Evolutionary conservation across 2,888 invertebrate genomes (phyloP), one percentile per base, ranked within the genome.

Genomic region (Microlaimidae sp.): DNA sequence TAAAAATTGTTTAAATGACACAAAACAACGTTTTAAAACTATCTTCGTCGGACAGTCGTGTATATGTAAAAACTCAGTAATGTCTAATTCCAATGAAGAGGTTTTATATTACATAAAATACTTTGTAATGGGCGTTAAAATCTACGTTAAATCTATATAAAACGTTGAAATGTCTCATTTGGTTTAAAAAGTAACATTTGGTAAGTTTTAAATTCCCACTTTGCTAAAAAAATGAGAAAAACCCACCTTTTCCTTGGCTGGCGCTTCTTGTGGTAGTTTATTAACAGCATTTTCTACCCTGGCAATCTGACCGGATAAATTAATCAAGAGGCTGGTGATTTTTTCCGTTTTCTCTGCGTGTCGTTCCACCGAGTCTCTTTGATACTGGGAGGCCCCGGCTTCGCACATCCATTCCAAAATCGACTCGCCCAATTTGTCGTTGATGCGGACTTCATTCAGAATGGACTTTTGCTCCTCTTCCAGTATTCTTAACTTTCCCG

Each of bases 391-490:
- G 43, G 43, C 43, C 17, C 7, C n/a, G 23, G 7, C n/a, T 5
- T 5, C 43, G 13, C 21, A n/a, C 17, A 19, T 7, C 13, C 43
- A 19, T 10, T 43, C 43, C n/a, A n/a, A 7, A 7, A 43, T 21
- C 43, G 43, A 5, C 43, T 5, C 23, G 43, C 43, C 43, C 43
- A 43, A 24, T 24, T 43, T 43, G 43, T 43, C 43, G 43, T 43
- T 43, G 21, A 43, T 43, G 7, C 23, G 21, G 7, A 43, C 23
- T n/a, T 43, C 43, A n/a, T 43, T 24, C 13, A 5, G 17, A 19
- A 43, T 21, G 21, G 43, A 5, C 43, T 43, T 10, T 24, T 43
- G 43, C 43, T 19, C 43, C 43, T 43, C 43, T 24, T 43, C 43
- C 43, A 43, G 23, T 7, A 43, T 43, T 24, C 23, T 43, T 24